These are phyloP conservation scores for Ochropacha duplaris DNA, from an alignment of 2,888 invertebrate species.

Conservation along the genomic window DNA sequence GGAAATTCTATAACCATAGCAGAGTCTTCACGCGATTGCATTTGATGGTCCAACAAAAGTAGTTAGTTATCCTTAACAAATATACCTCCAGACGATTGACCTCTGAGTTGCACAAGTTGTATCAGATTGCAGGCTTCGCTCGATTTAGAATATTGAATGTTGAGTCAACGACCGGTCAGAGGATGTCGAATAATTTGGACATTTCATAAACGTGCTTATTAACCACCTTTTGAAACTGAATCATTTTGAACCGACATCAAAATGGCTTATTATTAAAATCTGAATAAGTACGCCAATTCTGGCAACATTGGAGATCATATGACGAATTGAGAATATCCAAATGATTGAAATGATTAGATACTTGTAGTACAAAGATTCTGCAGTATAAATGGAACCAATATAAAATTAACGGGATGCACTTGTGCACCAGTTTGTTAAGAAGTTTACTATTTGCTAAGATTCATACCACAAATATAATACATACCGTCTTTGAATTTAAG, in stretches of 20 bases:
- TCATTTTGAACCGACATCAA: constrained; percentile 49
- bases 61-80: constrained; percentile 24
- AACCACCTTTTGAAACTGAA: constrained; percentile 54
- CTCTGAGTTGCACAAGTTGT: constrained; percentile 20
- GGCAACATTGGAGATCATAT: background rate
- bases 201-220: constrained; percentile 64
- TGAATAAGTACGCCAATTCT: constrained; percentile 29
- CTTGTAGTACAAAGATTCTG: too few relatives aligned
- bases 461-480: too few relatives aligned
- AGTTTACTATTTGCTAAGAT: too few relatives aligned
- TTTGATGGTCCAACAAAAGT: constrained; percentile 16
- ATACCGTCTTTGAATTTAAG: too few relatives aligned
- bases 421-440: too few relatives aligned
- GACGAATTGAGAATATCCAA: background rate
- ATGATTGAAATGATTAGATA: too few relatives aligned
- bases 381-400: too few relatives aligned
- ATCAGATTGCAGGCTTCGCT: constrained; percentile 26
- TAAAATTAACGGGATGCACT: too few relatives aligned
- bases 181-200: constrained; percentile 55
- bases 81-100: constrained; percentile 25
- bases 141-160: constrained; percentile 48
- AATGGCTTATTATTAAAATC: constrained; percentile 38
- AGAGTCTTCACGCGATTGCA: constrained; percentile 43
- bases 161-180: constrained; percentile 52
- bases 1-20: constrained; percentile 28